A percentile compares a stretch with the other conserved stretches of the same genome.
These are phyloP conservation scores for Trichonephila clavipes DNA, from an alignment of 1,140 invertebrate species.

Conservation along the genomic window DNA sequence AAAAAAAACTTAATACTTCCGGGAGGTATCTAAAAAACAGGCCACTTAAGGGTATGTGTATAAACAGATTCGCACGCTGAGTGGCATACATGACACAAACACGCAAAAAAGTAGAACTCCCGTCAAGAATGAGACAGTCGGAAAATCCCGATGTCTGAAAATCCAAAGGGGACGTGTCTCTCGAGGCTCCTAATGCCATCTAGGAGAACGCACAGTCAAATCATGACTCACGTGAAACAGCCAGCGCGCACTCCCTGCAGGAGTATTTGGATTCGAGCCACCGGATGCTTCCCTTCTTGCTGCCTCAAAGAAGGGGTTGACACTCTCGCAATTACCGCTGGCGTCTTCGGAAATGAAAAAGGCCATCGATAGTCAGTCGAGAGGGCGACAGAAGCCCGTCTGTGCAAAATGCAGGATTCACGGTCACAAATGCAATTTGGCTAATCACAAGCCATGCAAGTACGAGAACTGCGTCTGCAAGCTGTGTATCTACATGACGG, in stretches of 20 bases:
- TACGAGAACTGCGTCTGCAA: not conserved
- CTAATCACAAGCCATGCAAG: not conserved
- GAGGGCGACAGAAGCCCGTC: not conserved
- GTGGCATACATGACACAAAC: too few relatives aligned
- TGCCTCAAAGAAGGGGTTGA: not conserved
- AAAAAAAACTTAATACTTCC: too few relatives aligned
- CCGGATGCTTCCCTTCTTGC: not conserved
- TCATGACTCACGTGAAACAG: not conserved
- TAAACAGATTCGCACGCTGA: too few relatives aligned
- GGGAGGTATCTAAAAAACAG: too few relatives aligned
- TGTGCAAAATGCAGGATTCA: conserved; percentile 31
- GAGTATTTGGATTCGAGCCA: not conserved
- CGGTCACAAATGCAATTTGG: not conserved
- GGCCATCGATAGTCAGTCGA: not conserved
- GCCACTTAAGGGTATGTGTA: too few relatives aligned
- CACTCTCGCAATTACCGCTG: not conserved
- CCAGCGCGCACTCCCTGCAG: not conserved
- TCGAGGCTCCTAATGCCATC: not conserved
- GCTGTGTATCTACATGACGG: not conserved
- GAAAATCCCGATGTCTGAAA: not conserved
- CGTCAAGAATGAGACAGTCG: too few relatives aligned
- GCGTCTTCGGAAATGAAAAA: not conserved
- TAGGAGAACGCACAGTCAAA: not conserved
- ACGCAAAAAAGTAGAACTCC: too few relatives aligned
- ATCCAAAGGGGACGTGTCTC: not conserved